Evolutionary conservation across 2,888 invertebrate genomes (phyloP), one percentile per base, ranked within the genome.

Genomic region (Lasioglossum malachurum): DNA sequence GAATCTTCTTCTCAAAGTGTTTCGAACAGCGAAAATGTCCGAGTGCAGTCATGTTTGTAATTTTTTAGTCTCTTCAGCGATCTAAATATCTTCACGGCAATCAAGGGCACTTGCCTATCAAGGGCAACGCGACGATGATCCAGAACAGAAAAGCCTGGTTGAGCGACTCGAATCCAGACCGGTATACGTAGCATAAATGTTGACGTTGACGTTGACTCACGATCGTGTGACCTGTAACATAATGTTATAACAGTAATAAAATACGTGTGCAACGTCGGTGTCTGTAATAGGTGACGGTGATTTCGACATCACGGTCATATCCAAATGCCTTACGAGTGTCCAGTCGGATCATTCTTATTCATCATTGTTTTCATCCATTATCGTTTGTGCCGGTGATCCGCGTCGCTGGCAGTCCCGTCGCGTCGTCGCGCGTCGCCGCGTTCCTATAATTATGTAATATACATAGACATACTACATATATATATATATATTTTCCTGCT

Each of bases 171-270:
- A 69, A 79, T 69, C 46, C 44, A 35, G 76, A 76, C 76, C 41
- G 35, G 31, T 69, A 69, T 60, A 35, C 35, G 35, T 35, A n/a
- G 46, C 76, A 72, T 80, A 82, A 78, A 78, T 57, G 78, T 84
- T 83, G 31, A 31, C 31, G 78, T 84, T 83, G 31, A 31, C 31
- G 31, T 31, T 31, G 87, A 87, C 73, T 84, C 82, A 83, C 71
- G 44, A 79, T 74, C 82, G 31, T 83, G 80, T 80, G 87, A 80
- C 80, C 75, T 82, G 79, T 79, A 87, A 79, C 75, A 53, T 84
- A 87, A 84, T 78, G 78, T 88, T 82, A 75, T 84, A 88, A 87
- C 87, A 79, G 88, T 82, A 87, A 83, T 84, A 80, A 88, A 83
- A 83, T 80, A 83, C 83, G 86, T 78, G 86, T 76, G 67, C 72